Evolutionary conservation across 2,797 vertebrate genomes (phyloP).

Genomic region (Helostoma temminkii): DNA sequence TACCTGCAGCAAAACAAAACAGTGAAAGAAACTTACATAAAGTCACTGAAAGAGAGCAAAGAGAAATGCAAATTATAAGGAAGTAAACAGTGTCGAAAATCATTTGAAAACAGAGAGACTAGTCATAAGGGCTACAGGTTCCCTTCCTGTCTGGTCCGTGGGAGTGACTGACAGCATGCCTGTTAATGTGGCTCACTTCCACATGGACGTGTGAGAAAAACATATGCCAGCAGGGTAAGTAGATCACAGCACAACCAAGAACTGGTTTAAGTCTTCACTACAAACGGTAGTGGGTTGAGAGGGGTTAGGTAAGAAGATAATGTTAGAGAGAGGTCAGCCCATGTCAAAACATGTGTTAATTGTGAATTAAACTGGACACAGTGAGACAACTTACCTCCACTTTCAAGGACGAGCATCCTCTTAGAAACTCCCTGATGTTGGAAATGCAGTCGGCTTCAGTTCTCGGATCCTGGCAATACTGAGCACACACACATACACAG

Average conservation of each 20-base stretch:
- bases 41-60: constrained; percentile 8
- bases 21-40: neutral
- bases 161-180: constrained; percentile 56
- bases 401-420: constrained; percentile 90
- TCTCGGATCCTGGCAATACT: constrained; percentile 93
- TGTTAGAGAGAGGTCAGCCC: constrained; percentile 15
- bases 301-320: constrained; percentile 21
- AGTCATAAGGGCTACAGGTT: constrained; percentile 8
- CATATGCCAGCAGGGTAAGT: constrained; percentile 43
- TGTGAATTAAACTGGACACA: constrained; percentile 19
- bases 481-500: constrained; percentile 52
- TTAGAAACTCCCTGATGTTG: constrained; percentile 94
- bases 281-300: constrained; percentile 25
- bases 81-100: constrained; percentile 30
- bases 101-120: constrained; percentile 29
- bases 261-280: constrained; percentile 29
- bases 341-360: neutral
- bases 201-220: constrained; percentile 54
- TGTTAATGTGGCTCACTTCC: constrained; percentile 48
- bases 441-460: constrained; percentile 90
- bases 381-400: constrained; percentile 90
- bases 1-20: neutral
- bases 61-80: constrained; percentile 1
- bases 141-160: constrained; percentile 31
- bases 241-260: constrained; percentile 55